A percentile compares a stretch with the other conserved stretches of the same genome.
Evolutionary conservation across 2,888 invertebrate species (phyloP).

Genomic region (Pristionchus mayeri): DNA sequence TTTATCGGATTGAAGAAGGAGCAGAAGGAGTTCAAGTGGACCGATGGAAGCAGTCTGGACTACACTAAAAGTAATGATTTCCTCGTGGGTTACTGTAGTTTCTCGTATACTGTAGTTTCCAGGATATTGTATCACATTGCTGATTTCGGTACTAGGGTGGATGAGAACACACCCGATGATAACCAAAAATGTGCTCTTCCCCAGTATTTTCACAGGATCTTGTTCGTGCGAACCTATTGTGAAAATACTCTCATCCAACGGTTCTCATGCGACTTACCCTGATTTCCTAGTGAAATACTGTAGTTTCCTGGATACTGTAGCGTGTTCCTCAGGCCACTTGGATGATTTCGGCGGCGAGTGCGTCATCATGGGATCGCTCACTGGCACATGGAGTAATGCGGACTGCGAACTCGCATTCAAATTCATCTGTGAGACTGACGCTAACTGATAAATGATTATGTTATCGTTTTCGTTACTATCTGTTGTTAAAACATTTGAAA

Average conservation of each 20-base stretch:
- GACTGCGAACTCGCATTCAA: slow-evolving; percentile 19
- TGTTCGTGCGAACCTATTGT: too few species aligned
- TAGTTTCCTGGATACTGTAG: neutral
- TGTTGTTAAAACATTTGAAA: too few species aligned
- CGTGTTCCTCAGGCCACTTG: neutral
- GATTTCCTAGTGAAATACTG: neutral
- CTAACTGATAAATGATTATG: neutral
- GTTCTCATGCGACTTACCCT: too few species aligned
- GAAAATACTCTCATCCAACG: too few species aligned
- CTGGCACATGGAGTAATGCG: neutral
- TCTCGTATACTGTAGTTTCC: too few species aligned
- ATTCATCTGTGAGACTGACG: slow-evolving; percentile 6
- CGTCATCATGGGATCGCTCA: neutral
- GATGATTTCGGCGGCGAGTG: slow-evolving; percentile 11
- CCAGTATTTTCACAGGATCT: too few species aligned
- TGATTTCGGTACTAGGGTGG: too few species aligned
- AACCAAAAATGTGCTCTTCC: too few species aligned
- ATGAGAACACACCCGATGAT: too few species aligned
- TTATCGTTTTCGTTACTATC: too few species aligned
- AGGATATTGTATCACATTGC: too few species aligned
- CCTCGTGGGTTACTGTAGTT: too few species aligned
- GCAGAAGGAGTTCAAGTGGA: neutral
- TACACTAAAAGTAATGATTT: slow-evolving; percentile 1
- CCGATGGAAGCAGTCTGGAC: neutral
- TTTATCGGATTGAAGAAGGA: slow-evolving; percentile 22